Evolutionary conservation across 2,113 vertebrate species (phyloP).

Genomic region (Manacus vitellinus): DNA sequence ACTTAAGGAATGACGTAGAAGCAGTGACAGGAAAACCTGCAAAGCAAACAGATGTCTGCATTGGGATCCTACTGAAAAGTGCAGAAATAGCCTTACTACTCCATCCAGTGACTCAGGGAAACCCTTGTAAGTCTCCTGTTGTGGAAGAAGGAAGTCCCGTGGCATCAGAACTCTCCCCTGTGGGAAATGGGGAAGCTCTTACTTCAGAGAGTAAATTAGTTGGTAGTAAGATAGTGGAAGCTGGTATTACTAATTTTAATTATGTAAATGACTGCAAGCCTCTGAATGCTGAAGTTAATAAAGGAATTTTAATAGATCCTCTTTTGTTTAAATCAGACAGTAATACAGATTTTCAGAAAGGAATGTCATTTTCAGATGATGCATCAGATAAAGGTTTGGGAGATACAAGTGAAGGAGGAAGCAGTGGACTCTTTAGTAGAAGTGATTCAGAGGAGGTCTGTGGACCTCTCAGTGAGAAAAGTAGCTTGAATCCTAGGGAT

Average conservation of each 20-base stretch:
- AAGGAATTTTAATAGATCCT: conserved; percentile 78
- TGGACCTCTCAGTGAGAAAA: conserved; percentile 64
- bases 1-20: conserved; percentile 88
- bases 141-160: conserved; percentile 72
- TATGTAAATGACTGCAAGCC: conserved; percentile 65
- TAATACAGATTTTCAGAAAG: conserved; percentile 72
- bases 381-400: conserved; percentile 76
- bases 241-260: conserved; percentile 37
- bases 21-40: conserved; percentile 81
- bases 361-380: conserved; percentile 69
- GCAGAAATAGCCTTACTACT: conserved; percentile 91
- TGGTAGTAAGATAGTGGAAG: conserved; percentile 19
- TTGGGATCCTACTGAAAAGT: conserved; percentile 90
- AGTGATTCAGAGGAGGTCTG: conserved; percentile 71
- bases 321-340: conserved; percentile 81
- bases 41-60: conserved; percentile 77
- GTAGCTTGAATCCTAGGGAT: conserved; percentile 49
- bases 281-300: conserved; percentile 72
- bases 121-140: conserved; percentile 67
- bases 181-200: conserved; percentile 78
- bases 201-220: conserved; percentile 70
- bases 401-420: conserved; percentile 76
- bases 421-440: conserved; percentile 69
- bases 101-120: conserved; percentile 80
- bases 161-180: conserved; percentile 80